phyloP scores from a whole-genome alignment of 2,113 vertebrate genomes.

The Tricholaema leucomelas region DNA sequence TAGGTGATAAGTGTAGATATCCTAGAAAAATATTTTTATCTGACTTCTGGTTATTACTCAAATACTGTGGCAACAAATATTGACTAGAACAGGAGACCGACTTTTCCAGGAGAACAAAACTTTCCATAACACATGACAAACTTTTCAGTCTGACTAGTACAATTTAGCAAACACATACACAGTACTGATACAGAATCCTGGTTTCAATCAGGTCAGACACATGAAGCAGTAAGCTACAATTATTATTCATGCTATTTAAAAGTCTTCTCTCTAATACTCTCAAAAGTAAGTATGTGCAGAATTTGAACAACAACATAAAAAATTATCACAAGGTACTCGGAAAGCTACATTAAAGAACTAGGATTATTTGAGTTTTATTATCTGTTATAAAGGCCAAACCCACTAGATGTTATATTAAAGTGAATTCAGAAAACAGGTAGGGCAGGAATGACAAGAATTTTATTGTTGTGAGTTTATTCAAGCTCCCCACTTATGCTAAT shows the following conservation, averaged over 20 bases:
- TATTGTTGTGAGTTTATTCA: not conserved
- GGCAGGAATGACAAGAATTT: constrained; percentile 12
- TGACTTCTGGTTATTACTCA: not conserved
- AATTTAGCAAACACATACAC: not conserved
- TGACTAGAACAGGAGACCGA: not conserved
- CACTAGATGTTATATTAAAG: not conserved
- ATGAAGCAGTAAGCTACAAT: not conserved
- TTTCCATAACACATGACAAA: not conserved
- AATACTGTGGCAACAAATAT: not conserved
- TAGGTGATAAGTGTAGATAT: not conserved
- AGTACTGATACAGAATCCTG: not conserved
- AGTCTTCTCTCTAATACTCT: not conserved
- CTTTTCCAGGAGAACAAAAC: not conserved
- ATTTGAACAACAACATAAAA: not conserved
- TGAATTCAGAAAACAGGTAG: not conserved
- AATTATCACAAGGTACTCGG: not conserved
- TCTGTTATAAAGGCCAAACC: not conserved
- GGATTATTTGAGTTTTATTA: not conserved
- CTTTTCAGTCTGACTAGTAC: not conserved
- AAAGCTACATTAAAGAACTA: not conserved
- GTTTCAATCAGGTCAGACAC: not conserved
- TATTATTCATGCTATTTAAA: not conserved
- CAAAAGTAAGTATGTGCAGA: not conserved
- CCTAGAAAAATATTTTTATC: not conserved
- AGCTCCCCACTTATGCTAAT: not conserved